Evolutionary conservation across 2,113 vertebrate genomes (phyloP), one percentile per base, ranked within the genome.

Genomic region (Stegastes partitus): DNA sequence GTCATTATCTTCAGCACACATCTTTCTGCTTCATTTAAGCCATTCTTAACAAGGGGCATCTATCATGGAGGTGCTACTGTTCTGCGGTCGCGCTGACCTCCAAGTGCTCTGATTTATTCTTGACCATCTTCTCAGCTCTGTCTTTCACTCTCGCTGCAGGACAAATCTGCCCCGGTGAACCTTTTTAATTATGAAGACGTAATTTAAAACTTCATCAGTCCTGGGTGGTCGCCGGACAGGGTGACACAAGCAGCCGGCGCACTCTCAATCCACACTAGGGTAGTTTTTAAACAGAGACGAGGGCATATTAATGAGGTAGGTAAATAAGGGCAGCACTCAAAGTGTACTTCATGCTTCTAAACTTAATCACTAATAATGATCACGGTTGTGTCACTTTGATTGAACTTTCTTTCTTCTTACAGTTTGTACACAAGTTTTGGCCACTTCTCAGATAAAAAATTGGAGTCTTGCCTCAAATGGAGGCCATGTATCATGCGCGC

Each of bases 21-120:
- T 92, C 88, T 92, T 91, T 92, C 91, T 90, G 93, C 92, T 91
- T 94, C 91, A 93, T 93, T 94, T 93, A 89, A 91, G 89, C 79
- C 77, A 45, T 82, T 90, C 90, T 84, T 89, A 92, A 89, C 87
- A 84, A 88, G 87, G 82, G 69, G 82, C 77, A 92, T 94, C 90
- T 76, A 92, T 94, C 94, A 93, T 59, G 15, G 39, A 61, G 78
- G 86, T 82, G 87, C 79, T 70, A 28, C 74, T 18, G 7, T 50
- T 45, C 68, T 42, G 54, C 82, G 87, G 79, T 84, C 81, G 28
- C 59, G 1, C 69, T 90, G 87, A 89, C 89, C 90, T 87, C 87
- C 79, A 68, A 49, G 65, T 2, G 1, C 77, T 55, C 68, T 92
- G 91, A 94, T 94, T 94, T 93, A 94, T 94, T 91, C 71, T 77